Percentiles rank a stretch among this genome's conserved stretches.
These are phyloP conservation scores for Leucophenga montana DNA, from an alignment of 2,888 invertebrate species.

Conservation along the genomic window DNA sequence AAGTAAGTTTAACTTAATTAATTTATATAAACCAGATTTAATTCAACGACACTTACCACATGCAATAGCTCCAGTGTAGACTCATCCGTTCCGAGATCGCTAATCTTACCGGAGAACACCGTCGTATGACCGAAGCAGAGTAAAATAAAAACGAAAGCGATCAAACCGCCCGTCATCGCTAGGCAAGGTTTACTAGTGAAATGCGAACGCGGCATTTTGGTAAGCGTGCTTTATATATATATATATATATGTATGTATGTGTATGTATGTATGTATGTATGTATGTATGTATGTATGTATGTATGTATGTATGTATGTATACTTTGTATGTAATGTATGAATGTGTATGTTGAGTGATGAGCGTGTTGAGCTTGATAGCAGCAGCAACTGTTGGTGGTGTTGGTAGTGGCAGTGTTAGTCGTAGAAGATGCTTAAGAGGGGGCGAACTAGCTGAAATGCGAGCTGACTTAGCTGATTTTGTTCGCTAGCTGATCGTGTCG, in stretches of 20 bases:
- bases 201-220: constrained; percentile 69
- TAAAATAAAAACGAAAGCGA: constrained; percentile 62
- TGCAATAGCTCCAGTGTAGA: constrained; percentile 69
- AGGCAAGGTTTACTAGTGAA: constrained; percentile 67
- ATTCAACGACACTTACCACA: constrained; percentile 65
- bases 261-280: background rate
- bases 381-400: too few relatives aligned
- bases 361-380: too few relatives aligned
- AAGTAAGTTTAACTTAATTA: background rate
- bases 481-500: background rate
- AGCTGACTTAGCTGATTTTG: background rate
- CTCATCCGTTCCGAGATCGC: constrained; percentile 56
- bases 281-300: too few relatives aligned
- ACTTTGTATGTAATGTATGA: background rate
- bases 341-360: too few relatives aligned
- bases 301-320: too few relatives aligned
- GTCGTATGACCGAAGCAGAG: constrained; percentile 62
- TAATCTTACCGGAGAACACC: constrained; percentile 54
- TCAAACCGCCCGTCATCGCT: constrained; percentile 66
- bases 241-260: background rate
- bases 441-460: background rate
- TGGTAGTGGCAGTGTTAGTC: too few relatives aligned
- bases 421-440: background rate
- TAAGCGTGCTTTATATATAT: constrained; percentile 54
- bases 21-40: background rate